phyloP scores from a whole-genome alignment of 2,113 vertebrate species.

The Turnix velox region DNA sequence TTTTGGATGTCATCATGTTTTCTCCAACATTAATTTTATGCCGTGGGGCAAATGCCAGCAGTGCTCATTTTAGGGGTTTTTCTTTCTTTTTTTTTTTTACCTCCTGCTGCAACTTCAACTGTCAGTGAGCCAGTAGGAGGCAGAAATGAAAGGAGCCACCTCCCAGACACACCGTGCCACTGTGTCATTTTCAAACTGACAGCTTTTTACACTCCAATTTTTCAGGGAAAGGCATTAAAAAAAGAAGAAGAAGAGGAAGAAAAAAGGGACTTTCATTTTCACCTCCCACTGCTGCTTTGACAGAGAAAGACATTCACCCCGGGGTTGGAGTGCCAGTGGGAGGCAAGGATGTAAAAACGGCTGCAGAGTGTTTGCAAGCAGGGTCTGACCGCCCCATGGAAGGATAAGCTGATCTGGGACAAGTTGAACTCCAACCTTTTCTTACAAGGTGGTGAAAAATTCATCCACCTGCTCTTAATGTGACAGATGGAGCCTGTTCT shows the following conservation, averaged over 20 bases:
- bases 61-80: constrained; percentile 72
- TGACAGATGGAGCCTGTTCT: not conserved
- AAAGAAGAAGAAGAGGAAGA: too few relatives aligned
- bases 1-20: constrained; percentile 66
- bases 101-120: constrained; percentile 79
- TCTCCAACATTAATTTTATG: constrained; percentile 80
- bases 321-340: constrained; percentile 65
- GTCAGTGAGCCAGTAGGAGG: constrained; percentile 76
- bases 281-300: constrained; percentile 73
- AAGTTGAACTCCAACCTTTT: constrained; percentile 26
- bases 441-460: constrained; percentile 14
- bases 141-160: constrained; percentile 74
- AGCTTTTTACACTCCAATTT: constrained; percentile 74
- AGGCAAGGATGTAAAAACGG: constrained; percentile 69
- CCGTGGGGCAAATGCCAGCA: constrained; percentile 75
- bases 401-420: constrained; percentile 36
- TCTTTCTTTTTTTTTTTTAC: too few relatives aligned
- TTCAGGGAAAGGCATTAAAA: too few relatives aligned
- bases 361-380: constrained; percentile 61
- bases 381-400: constrained; percentile 49
- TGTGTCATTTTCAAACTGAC: constrained; percentile 79
- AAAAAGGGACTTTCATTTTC: constrained; percentile 71
- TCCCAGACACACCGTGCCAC: constrained; percentile 74
- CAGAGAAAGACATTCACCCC: constrained; percentile 73
- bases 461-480: constrained; percentile 2